Evolutionary conservation across 2,113 vertebrate species (phyloP), one percentile per base, ranked within the genome.

Genomic region (Antechinus stuartii): DNA sequence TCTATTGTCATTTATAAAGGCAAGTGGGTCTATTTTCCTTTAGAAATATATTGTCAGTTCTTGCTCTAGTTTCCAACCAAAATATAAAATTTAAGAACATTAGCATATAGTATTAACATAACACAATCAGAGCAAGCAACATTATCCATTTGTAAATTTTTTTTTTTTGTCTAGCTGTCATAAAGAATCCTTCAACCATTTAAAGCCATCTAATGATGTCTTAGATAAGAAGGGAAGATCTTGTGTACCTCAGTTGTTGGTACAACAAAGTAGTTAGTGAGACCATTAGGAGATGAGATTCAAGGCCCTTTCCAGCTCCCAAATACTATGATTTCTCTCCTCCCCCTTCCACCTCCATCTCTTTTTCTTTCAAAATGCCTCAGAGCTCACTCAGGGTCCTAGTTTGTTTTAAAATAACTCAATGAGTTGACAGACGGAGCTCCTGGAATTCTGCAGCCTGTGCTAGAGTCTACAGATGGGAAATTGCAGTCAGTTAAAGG

Each of bases 381-480:
- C 92, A 91, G 49, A 96, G 96, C 53, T 97, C 94, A 93, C 89
- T 46, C 16, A 96, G 94, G 97, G 97, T 95, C 97, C 96, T 95
- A 97, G 98, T 95, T 98, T 98, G 95, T 96, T 96, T 93, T 96
- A 97, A 97, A 92, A 96, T 97, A 97, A 98, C 98, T 96, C 91
- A 98, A 95, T 35, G 96, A 98, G 95, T 94, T 92, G 95, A 98
- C 98, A 98, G 98, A 98, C 89, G 1, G 98, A 96, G 97, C 96
- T 96, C 94, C 97, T 97, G 97, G 95, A 98, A 97, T 95, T 97
- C 97, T 96, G 94, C 98, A 98, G 90, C 94, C 97, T 98, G 96
- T 92, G 96, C 96, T 96, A 92, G 91, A 98, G 97, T 97, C 95
- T 97, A 98, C 98, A 98, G 97, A 98, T 98, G 98, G 98, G 96